Base-by-base conservation (phyloP, 2,113 vertebrate genomes). In the Plecotus auritus region DNA sequence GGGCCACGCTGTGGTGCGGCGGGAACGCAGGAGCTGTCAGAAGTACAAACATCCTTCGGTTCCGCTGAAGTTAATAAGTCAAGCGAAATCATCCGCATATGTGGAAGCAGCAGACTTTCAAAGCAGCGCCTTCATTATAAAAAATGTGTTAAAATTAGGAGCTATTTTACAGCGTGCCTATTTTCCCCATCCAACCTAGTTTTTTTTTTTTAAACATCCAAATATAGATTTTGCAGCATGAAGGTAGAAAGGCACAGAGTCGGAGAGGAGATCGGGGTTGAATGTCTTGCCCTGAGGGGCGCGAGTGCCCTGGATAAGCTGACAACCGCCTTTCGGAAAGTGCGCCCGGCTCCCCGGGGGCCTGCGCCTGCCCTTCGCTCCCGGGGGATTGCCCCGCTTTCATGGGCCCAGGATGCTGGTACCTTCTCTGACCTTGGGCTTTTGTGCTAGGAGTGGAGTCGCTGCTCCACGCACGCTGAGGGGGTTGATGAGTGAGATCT, bases 81-180 rank as follows among this genome's bases (percentile, higher is more conserved):
- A 97, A 97, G 96, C 93, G 92, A 97, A 95, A 97, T 93, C 95
- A 92, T 96, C 96, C 96, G 78, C 74, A 93, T 97, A 96, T 96
- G 94, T 69, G 97, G 56, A 96, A 95, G 78, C 42, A 95, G 83
- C 94, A 96, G 78, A 93, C 69, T 93, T 97, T 95, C 82, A 95
- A 93, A 97, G 86, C 70, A 97, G 51, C 23, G 92, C 94, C 95
- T 98, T 97, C 42, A 96, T 98, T 98, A 97, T 97, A 95, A 96
- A 97, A 97, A 97, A 97, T 32, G 96, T 97, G 96, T 97, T 97
- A 97, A 97, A 97, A 97, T 97, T 97, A 97, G 97, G 95, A 97
- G 96, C 95, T 97, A 97, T 97, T 97, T 97, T 97, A 97, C 96
- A 92, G 96, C 95, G 97, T 91, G 95, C 93, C 95, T 97, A 95